Percentiles rank a stretch among this genome's conserved stretches.
Evolutionary conservation across 2,797 vertebrate species (phyloP).

Genomic region (Sebastes wilsoni): DNA sequence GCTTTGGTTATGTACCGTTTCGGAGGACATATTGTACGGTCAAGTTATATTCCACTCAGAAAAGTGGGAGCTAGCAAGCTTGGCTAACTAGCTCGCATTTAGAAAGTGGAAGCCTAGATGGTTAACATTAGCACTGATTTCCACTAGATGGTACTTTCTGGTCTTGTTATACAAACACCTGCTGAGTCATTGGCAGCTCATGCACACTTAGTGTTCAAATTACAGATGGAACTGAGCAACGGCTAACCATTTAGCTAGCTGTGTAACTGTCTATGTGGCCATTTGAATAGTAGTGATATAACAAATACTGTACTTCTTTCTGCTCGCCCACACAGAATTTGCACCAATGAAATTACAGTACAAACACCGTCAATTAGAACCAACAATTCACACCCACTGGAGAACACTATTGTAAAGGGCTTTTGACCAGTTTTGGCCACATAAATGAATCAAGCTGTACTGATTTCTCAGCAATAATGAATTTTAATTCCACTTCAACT

Average conservation of each 20-base stretch:
- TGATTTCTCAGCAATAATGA: neutral
- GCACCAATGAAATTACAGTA: conserved; percentile 2
- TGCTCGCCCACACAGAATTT: conserved; percentile 6
- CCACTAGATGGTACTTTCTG: neutral
- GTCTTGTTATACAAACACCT: neutral
- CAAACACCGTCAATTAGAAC: neutral
- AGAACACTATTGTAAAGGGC: neutral
- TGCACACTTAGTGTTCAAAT: neutral
- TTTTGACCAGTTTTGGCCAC: neutral
- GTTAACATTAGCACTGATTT: neutral
- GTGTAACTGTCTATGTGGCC: conserved; percentile 2
- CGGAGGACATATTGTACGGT: neutral
- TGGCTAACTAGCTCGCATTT: neutral
- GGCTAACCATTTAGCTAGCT: neutral
- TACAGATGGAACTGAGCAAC: conserved; percentile 4
- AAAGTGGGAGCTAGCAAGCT: neutral
- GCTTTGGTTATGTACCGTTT: neutral
- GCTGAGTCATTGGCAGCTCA: neutral
- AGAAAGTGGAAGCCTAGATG: neutral
- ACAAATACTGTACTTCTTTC: neutral
- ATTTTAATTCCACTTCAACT: neutral
- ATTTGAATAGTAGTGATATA: neutral
- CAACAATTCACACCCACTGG: neutral
- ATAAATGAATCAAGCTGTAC: neutral
- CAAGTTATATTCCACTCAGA: neutral